Evolutionary conservation across 2,888 invertebrate species (phyloP), one percentile per base, ranked within the genome.

Genomic region (Yponomeuta cagnagella): DNA sequence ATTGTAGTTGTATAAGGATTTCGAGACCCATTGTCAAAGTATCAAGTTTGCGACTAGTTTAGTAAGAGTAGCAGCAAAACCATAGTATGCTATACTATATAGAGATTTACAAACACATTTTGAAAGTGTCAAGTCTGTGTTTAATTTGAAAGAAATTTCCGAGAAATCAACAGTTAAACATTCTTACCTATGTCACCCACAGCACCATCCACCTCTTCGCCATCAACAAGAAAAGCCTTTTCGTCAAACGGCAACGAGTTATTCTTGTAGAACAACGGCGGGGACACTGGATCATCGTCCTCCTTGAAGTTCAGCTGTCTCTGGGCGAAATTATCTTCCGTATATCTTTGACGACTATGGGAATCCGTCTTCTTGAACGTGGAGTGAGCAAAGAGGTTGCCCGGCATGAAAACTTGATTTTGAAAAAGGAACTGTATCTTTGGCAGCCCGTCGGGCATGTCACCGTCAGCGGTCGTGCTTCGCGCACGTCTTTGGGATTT

Each of bases 351-450:
- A 15, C 79, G 78, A 78, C 80, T 73, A 6, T 76, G 74, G 2
- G 77, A 79, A 69, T 79, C 82, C 8, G 75, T 71, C 74, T 81
- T 84, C 5, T 79, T 77, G 72, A 81, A 86, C 0, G 89, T 79
- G 0, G 80, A 73, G 1, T 80, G 74, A 23, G 82, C 78, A 71
- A 82, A 82, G 74, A 84, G 72, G 73, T 88, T 86, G 0, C 92
- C 89, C 10, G 91, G 91, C 90, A 93, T 89, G 73, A 92, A 92
- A 31, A 93, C 90, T 76, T 92, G 92, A 74, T 92, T 92, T 78
- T 91, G 91, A 74, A 92, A 93, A 23, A 92, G 79, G 78, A 93
- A 92, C 74, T 93, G 92, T 80, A 93, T 89, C 71, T 87, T 89
- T 3, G 92, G 92, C 1, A 85, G 78, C 2, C 81, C 81, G 70